Evolutionary conservation across 2,113 vertebrate species (phyloP), one percentile per base, ranked within the genome.

Genomic region (Hucho hucho): DNA sequence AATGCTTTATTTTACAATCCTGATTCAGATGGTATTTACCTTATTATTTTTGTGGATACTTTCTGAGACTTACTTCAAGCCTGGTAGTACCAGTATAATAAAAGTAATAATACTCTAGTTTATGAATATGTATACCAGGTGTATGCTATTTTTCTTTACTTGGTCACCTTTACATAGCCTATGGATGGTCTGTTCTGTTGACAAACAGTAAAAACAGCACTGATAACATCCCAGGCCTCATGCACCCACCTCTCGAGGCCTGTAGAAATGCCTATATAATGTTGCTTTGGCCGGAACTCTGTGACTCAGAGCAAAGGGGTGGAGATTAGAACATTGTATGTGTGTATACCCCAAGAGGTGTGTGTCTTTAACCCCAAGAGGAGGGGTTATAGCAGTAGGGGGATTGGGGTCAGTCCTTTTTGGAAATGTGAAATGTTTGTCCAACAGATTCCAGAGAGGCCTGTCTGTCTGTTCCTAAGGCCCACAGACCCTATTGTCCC

Each of bases 1-100:
- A 18, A 69, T 80, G 77, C 61, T 75, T 76, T 74, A 87, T 87
- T 91, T 81, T 84, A n/a, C 85, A 63, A 74, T 88, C 79, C 82
- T 86, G 32, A 32, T 32, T 32, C 32, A 32, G 32, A 32, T 32
- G 32, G 6, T 6, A 6, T 32, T 32, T 6, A 32, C 29, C 29
- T 32, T 32, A 1, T 32, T 32, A 1, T 6, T 32, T 32, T 32
- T 32, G 32, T 32, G 32, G 32, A 32, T 32, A 32, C 32, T 32
- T 32, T 32, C 32, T 32, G 32, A 32, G 1, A 32, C 1, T 32
- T 32, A 32, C 63, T 26, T 64, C 63, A 64, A 12, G 13, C 25
- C 4, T 64, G 24, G 26, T 24, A 24, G 1, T 64, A 16, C 5
- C 4, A 4, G 26, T 24, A 64, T 25, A 14, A 26, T 14, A 26